Evolutionary conservation across 1,140 invertebrate species (phyloP), one percentile per base, ranked within the genome.

Genomic region (Trichoplusia ni): DNA sequence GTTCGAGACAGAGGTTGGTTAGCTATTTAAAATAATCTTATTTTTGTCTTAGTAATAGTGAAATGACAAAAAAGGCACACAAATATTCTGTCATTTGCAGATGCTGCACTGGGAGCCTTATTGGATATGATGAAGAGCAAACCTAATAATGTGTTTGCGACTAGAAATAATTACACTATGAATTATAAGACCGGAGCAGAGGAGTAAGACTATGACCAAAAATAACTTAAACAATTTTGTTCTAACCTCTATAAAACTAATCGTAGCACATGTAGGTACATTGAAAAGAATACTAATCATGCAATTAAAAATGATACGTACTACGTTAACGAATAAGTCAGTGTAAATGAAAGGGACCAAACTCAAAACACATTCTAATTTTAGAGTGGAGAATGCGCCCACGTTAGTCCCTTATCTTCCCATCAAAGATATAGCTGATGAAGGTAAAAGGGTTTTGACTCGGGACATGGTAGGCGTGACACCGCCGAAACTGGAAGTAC

Each of bases 401-500:
- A 27, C 54, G 2, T 11, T 86, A 16, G 62, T 80, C 7, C 79
- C 84, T 5, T 84, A 68, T 67, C 58, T 80, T 31, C 81, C 82
- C 0, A 47, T 86, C 1, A 85, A 85, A 69, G 84, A 86, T 59
- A 81, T 86, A 37, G 73, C 78, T 13, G 69, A 79, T 42, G 84
- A 85, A 66, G 73, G 68, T 4, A 81, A 81, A 64, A 51, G 29
- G 11, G 80, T 79, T 40, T 65, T 87, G 31, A 51, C 37, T 1
- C 67, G 47, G 47, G 84, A 85, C 42, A 71, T 82, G 62, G 65
- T 77, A 62, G 61, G 27, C 5, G 14, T 46, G 13, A 79, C 77
- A 4, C 77, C 84, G 27, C 25, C 73, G 4, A 56, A 75, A 18
- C 16, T 87, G 6, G 69, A 75, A 53, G 53, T 76, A n/a, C 68